Percentiles rank a stretch among this genome's conserved stretches.
Conservation (phyloP, 2,888 invertebrate genomes). For the Azorinus chamasolen region DNA sequence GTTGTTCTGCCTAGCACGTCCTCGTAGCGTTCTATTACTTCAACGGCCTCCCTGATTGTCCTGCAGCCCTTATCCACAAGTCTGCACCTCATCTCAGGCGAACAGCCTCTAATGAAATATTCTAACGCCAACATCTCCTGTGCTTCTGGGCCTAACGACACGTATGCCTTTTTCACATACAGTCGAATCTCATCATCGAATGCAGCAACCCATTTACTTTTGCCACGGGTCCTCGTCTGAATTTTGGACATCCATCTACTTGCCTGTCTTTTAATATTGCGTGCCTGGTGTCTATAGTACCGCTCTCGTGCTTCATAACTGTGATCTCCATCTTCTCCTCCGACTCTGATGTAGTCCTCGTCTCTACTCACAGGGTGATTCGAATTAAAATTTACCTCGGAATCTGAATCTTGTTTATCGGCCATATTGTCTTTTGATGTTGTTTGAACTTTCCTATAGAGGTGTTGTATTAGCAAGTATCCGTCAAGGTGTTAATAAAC, state of each 20-base stretch:
- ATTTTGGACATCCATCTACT: no score
- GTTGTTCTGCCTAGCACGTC: constrained; percentile 4
- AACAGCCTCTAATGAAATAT: constrained; percentile 3
- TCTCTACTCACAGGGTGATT: constrained; percentile 14
- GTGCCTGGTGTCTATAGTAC: neutral
- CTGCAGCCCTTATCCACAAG: no score
- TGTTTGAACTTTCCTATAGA: no score
- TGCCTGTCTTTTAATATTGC: no score
- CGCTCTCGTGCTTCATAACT: neutral
- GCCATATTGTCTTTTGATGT: constrained; percentile 7
- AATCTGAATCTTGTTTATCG: constrained; percentile 23
- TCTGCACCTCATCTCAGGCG: no score
- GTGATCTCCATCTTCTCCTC: no score
- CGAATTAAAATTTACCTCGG: constrained; percentile 32
- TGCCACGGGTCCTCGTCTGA: no score
- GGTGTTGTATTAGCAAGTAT: neutral
- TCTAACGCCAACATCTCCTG: constrained; percentile 16
- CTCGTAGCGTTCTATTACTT: no score
- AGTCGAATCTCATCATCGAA: constrained; percentile 3
- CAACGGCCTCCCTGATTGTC: no score
- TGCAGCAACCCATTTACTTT: no score
- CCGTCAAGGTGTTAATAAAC: neutral
- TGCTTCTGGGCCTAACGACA: no score
- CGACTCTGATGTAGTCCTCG: neutral
- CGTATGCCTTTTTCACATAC: neutral